A percentile compares a stretch with the other conserved stretches of the same genome.
phyloP scores from a whole-genome alignment of 2,113 vertebrate species.

The Helogale parvula region DNA sequence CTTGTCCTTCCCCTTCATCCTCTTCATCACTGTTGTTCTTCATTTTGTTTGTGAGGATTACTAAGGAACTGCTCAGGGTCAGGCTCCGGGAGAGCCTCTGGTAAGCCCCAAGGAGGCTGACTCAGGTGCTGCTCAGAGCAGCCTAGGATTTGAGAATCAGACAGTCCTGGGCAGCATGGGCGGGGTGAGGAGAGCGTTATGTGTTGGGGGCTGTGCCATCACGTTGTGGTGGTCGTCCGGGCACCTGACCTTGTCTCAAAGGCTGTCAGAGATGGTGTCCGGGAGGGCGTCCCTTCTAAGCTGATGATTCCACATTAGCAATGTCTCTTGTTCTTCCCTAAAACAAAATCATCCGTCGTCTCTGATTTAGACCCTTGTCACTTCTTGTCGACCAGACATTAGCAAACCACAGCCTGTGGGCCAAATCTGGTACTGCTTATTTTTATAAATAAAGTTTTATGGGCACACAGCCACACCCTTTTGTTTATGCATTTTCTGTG shows the following conservation, averaged over 20 bases:
- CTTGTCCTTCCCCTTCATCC: neutral
- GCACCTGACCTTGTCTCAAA: neutral
- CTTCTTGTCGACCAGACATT: neutral
- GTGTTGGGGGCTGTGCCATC: neutral
- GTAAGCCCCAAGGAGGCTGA: neutral
- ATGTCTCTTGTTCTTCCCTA: neutral
- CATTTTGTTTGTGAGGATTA: neutral
- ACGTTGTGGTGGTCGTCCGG: neutral
- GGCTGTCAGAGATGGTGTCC: neutral
- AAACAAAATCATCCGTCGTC: neutral
- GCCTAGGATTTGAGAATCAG: neutral
- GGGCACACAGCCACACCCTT: neutral
- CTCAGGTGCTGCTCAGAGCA: neutral
- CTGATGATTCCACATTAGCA: neutral
- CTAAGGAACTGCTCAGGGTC: neutral
- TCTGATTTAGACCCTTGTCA: constrained; percentile 1
- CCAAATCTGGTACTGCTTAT: neutral
- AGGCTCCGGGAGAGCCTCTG: neutral
- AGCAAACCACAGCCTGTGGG: neutral
- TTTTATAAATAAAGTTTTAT: constrained; percentile 46
- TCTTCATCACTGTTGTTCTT: neutral
- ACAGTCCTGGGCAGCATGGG: neutral
- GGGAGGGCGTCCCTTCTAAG: neutral
- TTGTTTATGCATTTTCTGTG: neutral
- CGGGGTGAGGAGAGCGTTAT: neutral